A percentile compares a stretch with the other conserved stretches of the same genome.
Evolutionary conservation across 2,888 invertebrate genomes (phyloP).

Genomic region (Drosophila birchii): DNA sequence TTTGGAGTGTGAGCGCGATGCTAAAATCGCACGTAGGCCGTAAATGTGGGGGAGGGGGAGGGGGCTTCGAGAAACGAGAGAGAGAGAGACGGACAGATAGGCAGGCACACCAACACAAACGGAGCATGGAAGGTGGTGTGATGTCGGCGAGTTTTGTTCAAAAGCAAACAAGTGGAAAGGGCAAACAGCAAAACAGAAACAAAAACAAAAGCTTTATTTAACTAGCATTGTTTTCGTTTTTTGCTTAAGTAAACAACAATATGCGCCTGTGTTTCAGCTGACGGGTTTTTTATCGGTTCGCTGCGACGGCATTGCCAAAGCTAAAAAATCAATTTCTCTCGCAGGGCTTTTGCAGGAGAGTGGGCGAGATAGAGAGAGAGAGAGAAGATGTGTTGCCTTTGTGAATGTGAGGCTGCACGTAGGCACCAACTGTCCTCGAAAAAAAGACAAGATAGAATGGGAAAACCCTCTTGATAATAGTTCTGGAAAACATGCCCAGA

Average conservation of each 20-base stretch:
- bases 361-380: slow-evolving; percentile 2
- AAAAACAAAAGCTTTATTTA: slow-evolving; percentile 56
- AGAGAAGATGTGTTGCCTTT: slow-evolving; percentile 4
- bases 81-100: slow-evolving; percentile 64
- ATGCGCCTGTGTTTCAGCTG: slow-evolving; percentile 29
- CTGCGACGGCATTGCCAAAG: slow-evolving; percentile 62
- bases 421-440: slow-evolving; percentile 37
- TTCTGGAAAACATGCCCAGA: slow-evolving; percentile 9
- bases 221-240: slow-evolving; percentile 33
- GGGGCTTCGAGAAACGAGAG: slow-evolving; percentile 46
- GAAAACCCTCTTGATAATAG: slow-evolving; percentile 26
- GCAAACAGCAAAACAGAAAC: slow-evolving; percentile 55
- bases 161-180: slow-evolving; percentile 67
- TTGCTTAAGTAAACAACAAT: slow-evolving; percentile 39
- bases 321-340: slow-evolving; percentile 45
- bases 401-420: slow-evolving; percentile 40
- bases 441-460: slow-evolving; percentile 18
- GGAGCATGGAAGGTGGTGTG: slow-evolving; percentile 60
- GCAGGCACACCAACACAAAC: slow-evolving; percentile 31
- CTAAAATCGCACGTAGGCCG: slow-evolving; percentile 76
- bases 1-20: slow-evolving; percentile 25
- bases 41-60: slow-evolving; percentile 39
- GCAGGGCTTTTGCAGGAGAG: slow-evolving; percentile 43
- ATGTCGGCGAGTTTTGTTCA: slow-evolving; percentile 67
- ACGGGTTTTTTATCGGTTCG: slow-evolving; percentile 13